Evolutionary conservation across 2,888 invertebrate genomes (phyloP).

Genomic region (Tetramorium bicarinatum): DNA sequence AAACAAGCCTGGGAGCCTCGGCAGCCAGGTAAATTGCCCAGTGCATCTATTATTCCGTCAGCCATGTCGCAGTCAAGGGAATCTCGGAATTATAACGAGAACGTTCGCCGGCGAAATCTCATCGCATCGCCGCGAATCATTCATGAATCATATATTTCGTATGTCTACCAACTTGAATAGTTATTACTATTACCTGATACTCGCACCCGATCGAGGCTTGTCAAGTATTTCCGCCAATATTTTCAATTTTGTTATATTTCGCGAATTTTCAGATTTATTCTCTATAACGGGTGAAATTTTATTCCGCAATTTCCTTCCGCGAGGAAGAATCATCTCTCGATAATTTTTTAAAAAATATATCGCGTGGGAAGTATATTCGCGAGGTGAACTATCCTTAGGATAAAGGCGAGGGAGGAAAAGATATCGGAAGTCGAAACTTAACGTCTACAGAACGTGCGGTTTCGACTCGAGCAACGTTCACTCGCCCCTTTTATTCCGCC

Average conservation of each 20-base stretch:
- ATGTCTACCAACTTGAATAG: background rate
- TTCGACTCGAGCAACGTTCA: conserved; percentile 7
- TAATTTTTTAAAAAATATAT: conserved; percentile 5
- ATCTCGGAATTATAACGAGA: conserved; percentile 67
- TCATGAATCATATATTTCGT: conserved; percentile 43
- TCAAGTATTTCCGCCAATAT: background rate
- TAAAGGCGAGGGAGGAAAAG: background rate
- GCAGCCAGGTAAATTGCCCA: conserved; percentile 55
- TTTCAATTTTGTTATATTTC: background rate
- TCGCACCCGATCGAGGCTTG: background rate
- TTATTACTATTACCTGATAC: background rate
- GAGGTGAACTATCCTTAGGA: background rate
- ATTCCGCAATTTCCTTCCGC: background rate
- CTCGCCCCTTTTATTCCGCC: conserved; percentile 20
- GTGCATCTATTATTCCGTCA: conserved; percentile 47
- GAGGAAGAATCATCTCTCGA: background rate
- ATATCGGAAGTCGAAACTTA: conserved; percentile 10
- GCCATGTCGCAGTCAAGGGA: conserved; percentile 65
- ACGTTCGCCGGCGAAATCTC: conserved; percentile 46
- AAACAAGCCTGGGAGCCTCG: conserved; percentile 55
- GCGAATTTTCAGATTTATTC: background rate
- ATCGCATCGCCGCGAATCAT: conserved; percentile 30
- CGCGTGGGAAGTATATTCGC: background rate
- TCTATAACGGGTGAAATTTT: background rate
- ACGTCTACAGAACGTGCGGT: background rate